Evolutionary conservation across 1,140 invertebrate species (phyloP), one percentile per base, ranked within the genome.

Genomic region (Micrasema longulum): DNA sequence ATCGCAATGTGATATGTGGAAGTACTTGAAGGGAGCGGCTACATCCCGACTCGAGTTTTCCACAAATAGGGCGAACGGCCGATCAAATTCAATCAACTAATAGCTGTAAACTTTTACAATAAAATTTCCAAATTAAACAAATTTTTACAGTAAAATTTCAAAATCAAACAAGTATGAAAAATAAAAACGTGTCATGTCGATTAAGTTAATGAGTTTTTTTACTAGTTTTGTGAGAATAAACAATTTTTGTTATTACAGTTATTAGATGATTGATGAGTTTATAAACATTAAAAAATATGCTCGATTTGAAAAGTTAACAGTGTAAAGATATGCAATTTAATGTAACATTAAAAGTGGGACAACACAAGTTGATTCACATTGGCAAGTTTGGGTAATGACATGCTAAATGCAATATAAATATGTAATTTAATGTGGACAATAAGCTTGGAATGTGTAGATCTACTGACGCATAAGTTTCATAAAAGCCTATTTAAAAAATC

Each of bases 81-180:
- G n/a, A 31, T 45, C 43, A 35, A 55, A 26, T 23, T 20, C 52
- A 55, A 55, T 55, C 52, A 55, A 31, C 14, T 55, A 55, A 55
- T 55, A 55, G 52, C 52, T 55, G 52, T 55, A 55, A 53, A 55
- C 52, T 31, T 31, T 55, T 31, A 47, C 16, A 47, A 55, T 55
- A 55, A 26, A 55, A 35, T 26, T 20, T 14, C 12, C n/a, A 55
- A 55, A 35, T 55, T 35, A 55, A 55, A 31, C 52, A 55, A 14
- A 31, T 7, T 31, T 31, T 31, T 31, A 31, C 26, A 31, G 7
- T 31, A 31, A 31, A 31, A 4, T 4, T 31, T 31, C 26, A 2
- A 31, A 31, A 4, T 7, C 2, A 7, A 31, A 31, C 2, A 31
- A 31, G 26, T 31, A 47, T 47, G 3, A 47, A 47, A 47, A 47